Evolutionary conservation across 1,140 invertebrate species (phyloP).

Genomic region (Leptinotarsa defecta): DNA sequence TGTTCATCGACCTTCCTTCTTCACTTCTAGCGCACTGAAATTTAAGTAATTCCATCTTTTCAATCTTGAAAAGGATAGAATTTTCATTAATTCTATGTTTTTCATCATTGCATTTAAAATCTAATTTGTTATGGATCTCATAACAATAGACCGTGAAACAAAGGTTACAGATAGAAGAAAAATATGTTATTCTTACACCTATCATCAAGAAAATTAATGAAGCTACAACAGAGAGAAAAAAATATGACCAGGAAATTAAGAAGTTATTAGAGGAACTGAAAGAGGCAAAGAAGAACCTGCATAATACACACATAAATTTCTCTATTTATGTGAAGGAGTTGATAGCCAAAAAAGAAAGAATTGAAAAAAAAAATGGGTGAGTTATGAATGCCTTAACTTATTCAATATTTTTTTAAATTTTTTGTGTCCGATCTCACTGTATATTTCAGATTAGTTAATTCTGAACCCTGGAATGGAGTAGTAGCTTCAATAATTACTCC

Average conservation of each 20-base stretch:
- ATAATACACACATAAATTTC: slow-evolving; percentile 42
- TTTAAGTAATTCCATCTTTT: background rate
- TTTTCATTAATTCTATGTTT: background rate
- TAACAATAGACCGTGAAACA: slow-evolving; percentile 30
- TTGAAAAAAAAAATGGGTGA: slow-evolving; percentile 46
- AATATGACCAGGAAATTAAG: slow-evolving; percentile 47
- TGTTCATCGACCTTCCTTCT: background rate
- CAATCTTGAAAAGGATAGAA: background rate
- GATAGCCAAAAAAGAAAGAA: slow-evolving; percentile 38
- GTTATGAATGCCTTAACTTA: background rate
- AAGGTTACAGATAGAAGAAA: slow-evolving; percentile 55
- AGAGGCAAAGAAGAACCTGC: slow-evolving; percentile 40
- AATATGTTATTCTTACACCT: slow-evolving; percentile 52
- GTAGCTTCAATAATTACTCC: too few species aligned
- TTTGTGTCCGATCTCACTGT: too few species aligned
- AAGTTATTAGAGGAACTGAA: slow-evolving; percentile 42
- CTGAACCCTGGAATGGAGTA: too few species aligned
- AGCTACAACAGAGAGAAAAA: slow-evolving; percentile 46
- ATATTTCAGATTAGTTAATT: too few species aligned
- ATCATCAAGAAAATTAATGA: slow-evolving; percentile 50
- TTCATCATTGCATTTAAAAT: background rate
- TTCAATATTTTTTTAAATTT: too few species aligned
- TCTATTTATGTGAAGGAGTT: slow-evolving; percentile 43
- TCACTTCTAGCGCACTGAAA: background rate
- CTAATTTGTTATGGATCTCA: slow-evolving; percentile 11